A percentile compares a stretch with the other conserved stretches of the same genome.
phyloP scores from a whole-genome alignment of 2,797 vertebrate genomes.

The Varecia variegata region DNA sequence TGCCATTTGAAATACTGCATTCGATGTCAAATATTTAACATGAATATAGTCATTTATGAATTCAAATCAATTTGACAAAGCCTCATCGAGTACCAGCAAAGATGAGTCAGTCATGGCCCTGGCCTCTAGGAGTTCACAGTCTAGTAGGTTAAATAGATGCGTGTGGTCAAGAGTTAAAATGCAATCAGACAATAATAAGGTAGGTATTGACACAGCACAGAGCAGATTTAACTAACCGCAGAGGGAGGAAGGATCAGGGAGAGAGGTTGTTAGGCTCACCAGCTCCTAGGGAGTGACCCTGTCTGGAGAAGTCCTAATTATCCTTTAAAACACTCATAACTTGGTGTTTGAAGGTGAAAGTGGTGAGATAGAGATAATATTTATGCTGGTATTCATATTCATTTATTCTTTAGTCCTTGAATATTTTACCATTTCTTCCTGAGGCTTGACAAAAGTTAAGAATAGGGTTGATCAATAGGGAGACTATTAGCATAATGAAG shows the following conservation, averaged over 20 bases:
- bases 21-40: background rate
- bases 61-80: background rate
- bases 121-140: background rate
- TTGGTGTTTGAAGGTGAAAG: background rate
- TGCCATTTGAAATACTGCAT: background rate
- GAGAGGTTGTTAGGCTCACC: background rate
- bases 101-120: background rate
- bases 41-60: background rate
- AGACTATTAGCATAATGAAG: conserved; percentile 26
- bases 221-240: background rate
- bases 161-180: background rate
- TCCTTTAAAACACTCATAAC: background rate
- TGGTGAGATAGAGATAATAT: background rate
- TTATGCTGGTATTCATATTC: background rate
- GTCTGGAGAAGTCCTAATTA: background rate
- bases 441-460: conserved; percentile 9
- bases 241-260: background rate
- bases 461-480: conserved; percentile 25
- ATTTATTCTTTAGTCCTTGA: conserved; percentile 33
- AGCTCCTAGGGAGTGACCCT: background rate
- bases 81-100: background rate
- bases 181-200: background rate
- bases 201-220: background rate
- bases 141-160: background rate
- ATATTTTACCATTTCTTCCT: conserved; percentile 37